Evolutionary conservation across 2,113 vertebrate species (phyloP), one percentile per base, ranked within the genome.

Genomic region (Sylvia atricapilla): DNA sequence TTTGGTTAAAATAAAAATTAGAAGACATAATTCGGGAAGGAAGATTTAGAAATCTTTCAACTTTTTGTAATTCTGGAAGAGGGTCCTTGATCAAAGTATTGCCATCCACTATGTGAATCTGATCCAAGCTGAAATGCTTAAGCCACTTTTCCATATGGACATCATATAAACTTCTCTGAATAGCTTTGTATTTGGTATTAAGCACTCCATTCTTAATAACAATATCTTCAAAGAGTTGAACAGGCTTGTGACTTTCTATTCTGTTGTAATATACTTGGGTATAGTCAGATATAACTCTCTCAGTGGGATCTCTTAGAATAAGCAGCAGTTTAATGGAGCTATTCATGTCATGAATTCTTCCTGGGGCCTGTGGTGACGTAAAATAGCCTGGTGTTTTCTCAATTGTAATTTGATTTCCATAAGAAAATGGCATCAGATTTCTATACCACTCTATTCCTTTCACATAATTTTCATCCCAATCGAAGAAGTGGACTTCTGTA

Each of bases 1-100:
- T 99, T 94, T 99, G 99, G 97, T 99, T 99, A 96, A 99, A 99
- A 97, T 99, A 99, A 97, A 99, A 99, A 97, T 99, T 99, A 96
- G 98, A 98, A 92, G 99, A 97, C 63, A 98, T 94, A 95, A 99
- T 99, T 97, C 98, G 97, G 9, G 99, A 98, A 11, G 98, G 98
- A 93, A 99, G 97, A 93, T 99, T 98, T 60, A 99, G 98, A 96
- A 99, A 99, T 31, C 91, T 98, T 96, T 99, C 99, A 80, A 99
- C 99, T 95, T 98, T 99, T 94, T 99, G 98, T 70, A 99, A 98
- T 95, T 99, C 99, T 24, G 98, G 98, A 93, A 99, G 97, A 21
- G 99, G 99, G 81, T 99, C 98, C n/a, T 97, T 98, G 86, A 99
- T 99, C 96, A 99, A 97, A 35, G 98, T 98, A 62, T 99, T 98